Base-by-base conservation (phyloP, 2,888 invertebrate genomes). In the Sicus ferrugineus region DNA sequence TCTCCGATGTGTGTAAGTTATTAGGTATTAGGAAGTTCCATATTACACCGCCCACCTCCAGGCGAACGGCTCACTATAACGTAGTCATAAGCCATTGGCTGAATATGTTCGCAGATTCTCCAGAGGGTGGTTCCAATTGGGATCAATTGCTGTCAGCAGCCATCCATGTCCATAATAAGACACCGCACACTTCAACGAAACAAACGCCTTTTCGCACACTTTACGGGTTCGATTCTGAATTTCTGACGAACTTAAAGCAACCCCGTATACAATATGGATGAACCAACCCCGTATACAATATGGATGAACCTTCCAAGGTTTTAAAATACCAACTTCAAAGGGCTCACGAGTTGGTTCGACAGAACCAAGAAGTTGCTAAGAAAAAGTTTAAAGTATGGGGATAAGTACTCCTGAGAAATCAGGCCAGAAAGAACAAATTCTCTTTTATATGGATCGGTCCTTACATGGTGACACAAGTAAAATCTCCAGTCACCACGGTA, bases 161-260 rank as follows among this genome's bases (percentile, higher is more conserved):
- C 6, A 50, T 50, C 9, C 26, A 54, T 23, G 54, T 54, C 23
- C 54, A 54, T 23, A 54, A 54, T 7, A 54, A 54, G 5, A 54
- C 26, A 28, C 23, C 28, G 23, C 23, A 54, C 16, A 54, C 26
- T 23, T 54, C 54, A 11, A 54, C 54, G 11, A 23, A 54, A 23
- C 54, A 54, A 23, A 23, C 54, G 23, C 54, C 54, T 23, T 54
- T 54, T 28, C 54, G 54, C 28, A 54, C 54, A 26, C 23, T 54
- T 9, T 54, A 26, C 23, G 23, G 54, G 3, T 54, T 54, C 28
- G 54, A 54, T 26, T 19, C 28, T 4, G 54, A 54, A 23, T 26
- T 54, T 9, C 54, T 23, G 3, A 54, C 54, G 23, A 54, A 54
- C 28, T 54, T 54, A 5, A 54, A 11, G 16, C 54, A 21, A 28